phyloP scores from a whole-genome alignment of 2,113 vertebrate species.

The Ctenomys sociabilis region DNA sequence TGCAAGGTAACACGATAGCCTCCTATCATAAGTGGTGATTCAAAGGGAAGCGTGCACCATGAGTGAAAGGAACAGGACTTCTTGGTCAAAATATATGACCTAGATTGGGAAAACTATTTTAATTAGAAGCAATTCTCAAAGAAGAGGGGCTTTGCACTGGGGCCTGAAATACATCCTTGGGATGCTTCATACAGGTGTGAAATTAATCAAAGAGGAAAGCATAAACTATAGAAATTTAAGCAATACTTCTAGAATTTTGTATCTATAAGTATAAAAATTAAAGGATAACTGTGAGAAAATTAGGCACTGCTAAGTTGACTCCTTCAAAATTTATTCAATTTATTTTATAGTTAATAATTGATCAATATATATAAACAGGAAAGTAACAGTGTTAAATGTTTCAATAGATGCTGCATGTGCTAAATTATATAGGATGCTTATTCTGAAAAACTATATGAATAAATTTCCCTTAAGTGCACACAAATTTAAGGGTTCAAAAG shows the following conservation, averaged over 20 bases:
- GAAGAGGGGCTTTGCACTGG: neutral
- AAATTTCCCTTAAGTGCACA: neutral
- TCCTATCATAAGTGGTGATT: neutral
- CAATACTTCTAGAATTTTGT: neutral
- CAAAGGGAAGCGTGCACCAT: neutral
- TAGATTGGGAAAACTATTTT: neutral
- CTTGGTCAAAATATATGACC: neutral
- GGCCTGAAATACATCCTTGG: neutral
- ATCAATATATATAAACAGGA: neutral
- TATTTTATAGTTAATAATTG: neutral
- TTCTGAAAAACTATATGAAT: neutral
- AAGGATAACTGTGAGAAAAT: neutral
- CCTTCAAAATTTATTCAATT: neutral
- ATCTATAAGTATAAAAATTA: neutral
- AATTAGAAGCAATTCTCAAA: neutral
- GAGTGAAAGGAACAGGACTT: neutral
- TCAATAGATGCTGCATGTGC: neutral
- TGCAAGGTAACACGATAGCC: too few species aligned
- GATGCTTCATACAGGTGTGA: neutral
- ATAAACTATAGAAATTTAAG: neutral
- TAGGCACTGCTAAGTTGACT: neutral
- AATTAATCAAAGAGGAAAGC: neutral
- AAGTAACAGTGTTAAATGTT: neutral
- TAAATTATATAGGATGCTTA: neutral
- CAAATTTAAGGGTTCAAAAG: slow-evolving; percentile 13